Conservation (phyloP, 2,888 invertebrate genomes). For the Pollenia griseotomentosa region DNA sequence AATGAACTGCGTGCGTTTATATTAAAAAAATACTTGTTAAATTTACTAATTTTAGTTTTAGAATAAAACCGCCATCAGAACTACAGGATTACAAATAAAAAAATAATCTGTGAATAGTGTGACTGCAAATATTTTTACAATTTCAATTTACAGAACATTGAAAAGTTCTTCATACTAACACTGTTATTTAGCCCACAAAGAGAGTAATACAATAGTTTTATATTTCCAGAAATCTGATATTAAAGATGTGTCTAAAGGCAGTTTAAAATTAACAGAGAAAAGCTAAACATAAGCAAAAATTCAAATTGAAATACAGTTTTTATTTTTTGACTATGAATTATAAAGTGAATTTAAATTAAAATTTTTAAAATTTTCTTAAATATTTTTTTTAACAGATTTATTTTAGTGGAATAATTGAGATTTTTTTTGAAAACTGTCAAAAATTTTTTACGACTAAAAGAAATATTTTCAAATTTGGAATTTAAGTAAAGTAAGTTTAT, state of each 20-base stretch:
- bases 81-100: neutral
- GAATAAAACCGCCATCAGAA: neutral
- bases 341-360: neutral
- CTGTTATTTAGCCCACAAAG: neutral
- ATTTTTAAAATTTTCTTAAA: neutral
- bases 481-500: too few relatives aligned
- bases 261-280: conserved; percentile 40
- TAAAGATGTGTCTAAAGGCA: conserved; percentile 4
- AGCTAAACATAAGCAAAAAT: neutral
- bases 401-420: too few relatives aligned
- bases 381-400: too few relatives aligned
- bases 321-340: neutral
- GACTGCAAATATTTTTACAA: neutral
- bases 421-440: too few relatives aligned
- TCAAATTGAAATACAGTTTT: neutral
- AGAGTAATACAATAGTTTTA: conserved; percentile 33
- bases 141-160: conserved; percentile 25
- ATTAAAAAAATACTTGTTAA: too few relatives aligned
- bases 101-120: neutral
- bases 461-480: too few relatives aligned
- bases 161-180: conserved; percentile 18
- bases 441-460: too few relatives aligned
- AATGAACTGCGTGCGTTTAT: too few relatives aligned
- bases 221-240: conserved; percentile 51
- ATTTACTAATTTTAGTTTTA: too few relatives aligned